Base-by-base conservation (phyloP, 92 coral and sea anemone species). In the Epizoanthus fatuus region DNA sequence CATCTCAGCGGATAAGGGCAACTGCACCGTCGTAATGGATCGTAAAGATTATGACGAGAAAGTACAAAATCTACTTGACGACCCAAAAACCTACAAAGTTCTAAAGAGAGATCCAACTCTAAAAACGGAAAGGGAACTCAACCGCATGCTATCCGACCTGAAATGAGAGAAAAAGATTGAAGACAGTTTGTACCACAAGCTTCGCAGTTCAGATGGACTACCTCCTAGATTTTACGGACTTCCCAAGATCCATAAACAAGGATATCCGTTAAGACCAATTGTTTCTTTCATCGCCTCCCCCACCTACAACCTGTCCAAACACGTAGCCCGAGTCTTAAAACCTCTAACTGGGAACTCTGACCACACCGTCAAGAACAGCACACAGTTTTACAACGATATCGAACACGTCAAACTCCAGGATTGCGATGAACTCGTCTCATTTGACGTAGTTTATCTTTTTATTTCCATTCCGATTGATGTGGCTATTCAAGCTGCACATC, bases 301-400 rank as follows among this genome's bases (percentile, higher is more conserved):
- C 8, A 9, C 8, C 7, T 44, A 44, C 8, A 44, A 44, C 8
- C 9, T 49, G 5, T 75, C 83, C 4, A 69, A 86, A 59, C 25
- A 64, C 60, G n/a, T 64, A 16, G 37, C 76, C 12, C 29, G 55
- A 39, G 72, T 60, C 11, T 29, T 75, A 19, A 64, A 44, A 17
- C 90, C 90, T 35, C 51, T 77, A 42, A 63, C 75, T 10, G 80
- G 85, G 3, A 86, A 78, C 38, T 42, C 84, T 22, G 13, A 79
- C 32, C 82, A 42, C 49, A 16, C 45, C 39, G 85, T 67, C 15
- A 38, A 29, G 25, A 77, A 66, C 85, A 47, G 59, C 4, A 13
- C 22, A 35, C 15, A 55, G 4, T 79, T 78, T 49, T 62, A 72
- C 42, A 58, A 55, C 7, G 56, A 67, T 32, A 67, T 77, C 12